Conservation (phyloP, 2,113 vertebrate genomes). For the Phylloscopus trochiloides region DNA sequence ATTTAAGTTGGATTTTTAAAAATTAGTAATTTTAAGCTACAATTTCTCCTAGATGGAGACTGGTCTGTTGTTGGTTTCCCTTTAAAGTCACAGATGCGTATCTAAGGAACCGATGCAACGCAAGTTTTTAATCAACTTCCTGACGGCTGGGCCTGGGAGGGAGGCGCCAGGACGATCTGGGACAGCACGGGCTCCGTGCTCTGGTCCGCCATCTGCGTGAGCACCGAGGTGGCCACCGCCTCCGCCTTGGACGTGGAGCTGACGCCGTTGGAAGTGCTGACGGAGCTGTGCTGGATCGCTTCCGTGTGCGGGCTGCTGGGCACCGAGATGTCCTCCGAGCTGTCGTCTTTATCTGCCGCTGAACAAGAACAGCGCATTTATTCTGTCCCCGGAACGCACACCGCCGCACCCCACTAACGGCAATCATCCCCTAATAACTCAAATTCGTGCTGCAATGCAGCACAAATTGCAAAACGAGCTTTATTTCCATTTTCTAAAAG, state of each 20-base stretch:
- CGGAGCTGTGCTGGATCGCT: slow-evolving; percentile 96
- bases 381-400: not conserved
- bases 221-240: slow-evolving; percentile 79
- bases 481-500: not conserved
- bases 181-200: slow-evolving; percentile 86
- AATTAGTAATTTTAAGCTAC: slow-evolving; percentile 71
- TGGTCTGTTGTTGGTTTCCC: slow-evolving; percentile 78
- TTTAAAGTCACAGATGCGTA: slow-evolving; percentile 77
- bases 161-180: slow-evolving; percentile 75
- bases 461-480: not conserved
- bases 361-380: not conserved
- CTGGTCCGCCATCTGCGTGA: slow-evolving; percentile 85
- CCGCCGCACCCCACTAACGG: rapidly evolving
- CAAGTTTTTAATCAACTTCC: slow-evolving; percentile 88
- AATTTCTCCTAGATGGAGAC: slow-evolving; percentile 80
- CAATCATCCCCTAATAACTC: not conserved
- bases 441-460: not conserved
- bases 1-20: slow-evolving; percentile 77
- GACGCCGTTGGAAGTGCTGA: slow-evolving; percentile 97
- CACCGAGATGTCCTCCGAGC: slow-evolving; percentile 92
- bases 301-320: slow-evolving; percentile 91
- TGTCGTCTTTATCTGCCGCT: slow-evolving; percentile 94
- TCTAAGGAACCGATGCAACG: slow-evolving; percentile 66
- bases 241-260: slow-evolving; percentile 85
- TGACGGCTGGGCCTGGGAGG: slow-evolving; percentile 84